Percentiles rank a stretch among this genome's conserved stretches.
phyloP scores from a whole-genome alignment of 2,113 vertebrate species.

The Ctenomys sociabilis region DNA sequence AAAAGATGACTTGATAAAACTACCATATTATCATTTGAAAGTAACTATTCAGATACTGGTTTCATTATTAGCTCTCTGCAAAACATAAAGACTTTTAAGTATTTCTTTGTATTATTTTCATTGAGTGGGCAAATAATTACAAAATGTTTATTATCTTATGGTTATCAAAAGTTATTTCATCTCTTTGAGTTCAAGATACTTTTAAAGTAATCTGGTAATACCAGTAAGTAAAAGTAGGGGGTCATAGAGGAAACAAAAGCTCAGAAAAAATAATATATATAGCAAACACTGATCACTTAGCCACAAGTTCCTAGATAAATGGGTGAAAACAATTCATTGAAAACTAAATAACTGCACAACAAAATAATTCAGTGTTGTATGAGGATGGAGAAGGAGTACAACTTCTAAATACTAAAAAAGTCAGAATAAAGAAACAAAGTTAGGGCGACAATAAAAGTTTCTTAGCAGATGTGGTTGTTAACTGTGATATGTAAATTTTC shows the following conservation, averaged over 20 bases:
- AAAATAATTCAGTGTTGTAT: background rate
- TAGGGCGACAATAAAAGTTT: background rate
- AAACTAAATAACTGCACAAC: background rate
- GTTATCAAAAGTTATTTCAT: conserved; percentile 9
- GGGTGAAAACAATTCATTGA: background rate
- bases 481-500: background rate
- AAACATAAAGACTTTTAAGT: conserved; percentile 49
- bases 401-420: background rate
- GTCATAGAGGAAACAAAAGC: background rate
- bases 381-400: background rate
- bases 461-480: background rate
- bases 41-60: background rate
- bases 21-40: conserved; percentile 6
- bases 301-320: background rate
- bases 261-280: background rate
- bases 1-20: background rate
- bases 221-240: background rate
- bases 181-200: conserved; percentile 19
- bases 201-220: background rate
- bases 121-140: background rate
- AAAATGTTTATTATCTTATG: background rate
- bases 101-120: conserved; percentile 29
- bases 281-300: background rate
- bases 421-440: background rate
- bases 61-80: conserved; percentile 3